These are phyloP conservation scores for Eonycteris spelaea DNA, from an alignment of 2,113 vertebrate genomes.

Conservation along the genomic window DNA sequence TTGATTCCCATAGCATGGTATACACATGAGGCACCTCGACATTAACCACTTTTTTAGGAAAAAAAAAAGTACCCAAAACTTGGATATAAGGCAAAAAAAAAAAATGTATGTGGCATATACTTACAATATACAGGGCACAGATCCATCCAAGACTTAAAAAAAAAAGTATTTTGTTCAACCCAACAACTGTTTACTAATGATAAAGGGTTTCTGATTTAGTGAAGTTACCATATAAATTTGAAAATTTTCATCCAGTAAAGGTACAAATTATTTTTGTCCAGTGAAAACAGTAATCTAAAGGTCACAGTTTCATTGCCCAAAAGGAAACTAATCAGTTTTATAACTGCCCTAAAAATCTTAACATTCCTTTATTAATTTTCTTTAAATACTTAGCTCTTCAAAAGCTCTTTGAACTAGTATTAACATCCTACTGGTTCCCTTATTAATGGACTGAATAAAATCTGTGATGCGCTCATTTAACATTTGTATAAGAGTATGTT, in stretches of 20 bases:
- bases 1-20: background rate
- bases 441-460: background rate
- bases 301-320: background rate
- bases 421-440: background rate
- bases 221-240: background rate
- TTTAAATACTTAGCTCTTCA: background rate
- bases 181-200: background rate
- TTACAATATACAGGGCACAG: background rate
- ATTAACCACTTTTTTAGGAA: background rate
- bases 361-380: background rate
- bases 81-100: background rate
- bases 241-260: background rate
- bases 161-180: background rate
- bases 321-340: background rate
- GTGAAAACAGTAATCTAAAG: background rate
- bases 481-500: background rate
- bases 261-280: background rate
- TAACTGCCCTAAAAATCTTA: background rate
- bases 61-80: background rate
- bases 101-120: background rate
- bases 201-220: background rate
- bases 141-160: background rate
- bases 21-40: background rate
- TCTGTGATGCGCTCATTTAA: background rate
- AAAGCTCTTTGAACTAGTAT: background rate